Evolutionary conservation across 1,140 invertebrate species (phyloP), one percentile per base, ranked within the genome.

Genomic region (Akabosia matsudoensis): DNA sequence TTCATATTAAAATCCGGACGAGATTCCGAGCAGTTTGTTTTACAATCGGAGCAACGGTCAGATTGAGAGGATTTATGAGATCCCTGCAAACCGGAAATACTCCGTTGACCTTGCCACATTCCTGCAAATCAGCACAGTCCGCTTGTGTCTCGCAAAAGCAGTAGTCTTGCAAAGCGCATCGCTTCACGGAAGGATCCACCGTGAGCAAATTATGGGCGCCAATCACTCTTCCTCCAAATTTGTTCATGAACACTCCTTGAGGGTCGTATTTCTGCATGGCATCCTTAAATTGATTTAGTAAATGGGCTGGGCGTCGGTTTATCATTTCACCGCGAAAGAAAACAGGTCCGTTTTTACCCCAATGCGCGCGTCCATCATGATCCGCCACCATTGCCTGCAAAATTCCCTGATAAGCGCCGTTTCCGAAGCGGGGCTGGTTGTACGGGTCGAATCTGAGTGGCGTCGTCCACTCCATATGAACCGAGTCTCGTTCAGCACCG

Each of bases 141-240:
- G 33, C n/a, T 14, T 73, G 2, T 13, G 13, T 52, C n/a, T 13
- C 2, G 31, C 78, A 79, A 0, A 76, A 37, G 67, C 78, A 79
- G 70, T 76, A 73, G 64, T 79, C 78, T 30, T 76, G 61, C 30
- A 79, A 52, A 34, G 70, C 78, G 37, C 78, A 79, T 51, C 72
- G 73, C 14, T 24, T 73, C 24, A 74, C 73, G n/a, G 16, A 30
- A 31, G 73, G 72, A 45, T 79, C 73, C 2, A 74, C 26, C 22
- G 24, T 52, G n/a, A 71, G 26, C 16, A 34, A 34, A 2, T 74
- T 70, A 1, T 56, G 30, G 2, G 54, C 0, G 28, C 73, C 75
- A 13, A 79, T 51, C 10, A 79, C n/a, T 22, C 78, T 33, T 61
- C 52, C 28, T 70, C 75, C 75, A 73, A 79, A 79, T 28, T 76